A percentile compares a stretch with the other conserved stretches of the same genome.
phyloP scores from a whole-genome alignment of 2,888 invertebrate genomes.

The Lasioglossum villosulum region DNA sequence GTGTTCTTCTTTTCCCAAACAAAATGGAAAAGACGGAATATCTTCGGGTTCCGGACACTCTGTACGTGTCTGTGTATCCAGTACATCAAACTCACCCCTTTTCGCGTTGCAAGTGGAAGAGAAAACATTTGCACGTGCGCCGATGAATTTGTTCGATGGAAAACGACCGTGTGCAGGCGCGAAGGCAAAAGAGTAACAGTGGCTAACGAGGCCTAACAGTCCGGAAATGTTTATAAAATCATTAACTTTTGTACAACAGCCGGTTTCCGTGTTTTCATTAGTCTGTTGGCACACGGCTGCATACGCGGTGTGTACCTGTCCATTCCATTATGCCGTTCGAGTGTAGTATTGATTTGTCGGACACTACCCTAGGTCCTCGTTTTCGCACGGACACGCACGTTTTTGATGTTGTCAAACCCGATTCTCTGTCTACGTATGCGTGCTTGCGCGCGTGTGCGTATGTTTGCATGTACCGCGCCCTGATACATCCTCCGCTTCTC shows the following conservation, averaged over 20 bases:
- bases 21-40: conserved; percentile 43
- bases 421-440: background rate
- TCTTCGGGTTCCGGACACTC: conserved; percentile 14
- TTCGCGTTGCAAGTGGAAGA: conserved; percentile 12
- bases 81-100: background rate
- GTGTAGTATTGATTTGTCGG: conserved; percentile 65
- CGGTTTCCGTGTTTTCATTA: conserved; percentile 63
- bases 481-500: conserved; percentile 16
- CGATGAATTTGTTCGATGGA: conserved; percentile 26
- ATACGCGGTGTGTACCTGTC: conserved; percentile 50
- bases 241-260: conserved; percentile 61
- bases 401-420: conserved; percentile 55
- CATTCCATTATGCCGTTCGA: conserved; percentile 60
- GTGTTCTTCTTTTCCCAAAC: conserved; percentile 34
- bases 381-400: conserved; percentile 49
- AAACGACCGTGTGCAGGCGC: background rate
- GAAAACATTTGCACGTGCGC: conserved; percentile 50
- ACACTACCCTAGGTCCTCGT: conserved; percentile 40
- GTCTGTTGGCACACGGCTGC: conserved; percentile 43
- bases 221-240: conserved; percentile 64
- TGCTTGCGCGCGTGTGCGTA: background rate
- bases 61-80: background rate
- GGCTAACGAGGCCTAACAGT: conserved; percentile 52
- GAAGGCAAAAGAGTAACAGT: conserved; percentile 24
- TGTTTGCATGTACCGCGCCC: background rate